Evolutionary conservation across 1,140 invertebrate species (phyloP), one percentile per base, ranked within the genome.

Genomic region (Alviniconcha marisindica): DNA sequence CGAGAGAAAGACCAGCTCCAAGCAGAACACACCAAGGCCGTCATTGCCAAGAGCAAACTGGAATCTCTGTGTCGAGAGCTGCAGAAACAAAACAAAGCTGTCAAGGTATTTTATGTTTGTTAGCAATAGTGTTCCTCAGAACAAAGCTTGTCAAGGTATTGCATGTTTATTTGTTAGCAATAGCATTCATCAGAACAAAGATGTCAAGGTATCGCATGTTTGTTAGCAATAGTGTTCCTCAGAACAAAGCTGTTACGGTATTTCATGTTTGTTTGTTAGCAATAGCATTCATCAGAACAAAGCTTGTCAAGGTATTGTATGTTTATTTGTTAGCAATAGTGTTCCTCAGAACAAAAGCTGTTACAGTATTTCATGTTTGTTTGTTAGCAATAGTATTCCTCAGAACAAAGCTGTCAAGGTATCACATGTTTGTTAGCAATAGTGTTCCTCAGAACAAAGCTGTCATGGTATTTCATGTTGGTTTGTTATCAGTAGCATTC

Each of bases 131-230:
- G n/a, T n/a, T n/a, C n/a, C n/a, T n/a, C n/a, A n/a, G n/a, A n/a
- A n/a, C n/a, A n/a, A n/a, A n/a, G n/a, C n/a, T n/a, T n/a, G n/a
- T n/a, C n/a, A n/a, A n/a, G n/a, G n/a, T n/a, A n/a, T n/a, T n/a
- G n/a, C n/a, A n/a, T n/a, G n/a, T n/a, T n/a, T n/a, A n/a, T n/a
- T n/a, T n/a, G n/a, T n/a, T n/a, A n/a, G n/a, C n/a, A n/a, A n/a
- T n/a, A n/a, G n/a, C n/a, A n/a, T n/a, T n/a, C n/a, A n/a, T n/a
- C 96, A 98, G 89, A 98, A 98, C 90, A 97, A 97, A 93, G 94
- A 96, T 51, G 96, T 98, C 18, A 97, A 97, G 94, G 96, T 95
- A 93, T 85, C 85, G 87, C 18, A 18, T 7, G 7, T 18, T 51
- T 51, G 48, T 7, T 7, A 18, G 7, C 48, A 51, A 18, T 51